These are phyloP conservation scores for Planococcus citri DNA, from an alignment of 1,140 invertebrate genomes.

Conservation along the genomic window DNA sequence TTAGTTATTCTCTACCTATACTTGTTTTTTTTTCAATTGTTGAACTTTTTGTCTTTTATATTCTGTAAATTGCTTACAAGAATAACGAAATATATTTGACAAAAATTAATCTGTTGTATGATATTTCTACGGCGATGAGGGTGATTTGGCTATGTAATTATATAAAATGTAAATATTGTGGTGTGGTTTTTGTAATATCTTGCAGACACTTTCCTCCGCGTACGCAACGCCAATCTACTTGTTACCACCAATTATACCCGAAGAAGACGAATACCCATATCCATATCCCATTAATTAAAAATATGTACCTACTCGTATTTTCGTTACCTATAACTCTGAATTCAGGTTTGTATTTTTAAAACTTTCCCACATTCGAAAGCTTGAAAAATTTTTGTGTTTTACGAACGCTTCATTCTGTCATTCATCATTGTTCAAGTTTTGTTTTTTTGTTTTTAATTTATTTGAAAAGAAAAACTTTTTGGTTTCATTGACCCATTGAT, in stretches of 20 bases:
- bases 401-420: not conserved
- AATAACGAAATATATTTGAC: not conserved
- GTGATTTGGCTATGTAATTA: too few species aligned
- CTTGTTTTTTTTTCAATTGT: not conserved
- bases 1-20: not conserved
- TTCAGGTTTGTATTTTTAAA: slow-evolving; percentile 4
- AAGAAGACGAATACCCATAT: not conserved
- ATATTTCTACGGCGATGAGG: not conserved
- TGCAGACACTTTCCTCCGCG: slow-evolving; percentile 6
- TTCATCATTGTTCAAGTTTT: too few species aligned
- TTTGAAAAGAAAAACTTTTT: too few species aligned
- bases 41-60: not conserved
- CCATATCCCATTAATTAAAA: not conserved
- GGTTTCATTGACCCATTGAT: not conserved
- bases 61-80: not conserved
- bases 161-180: slow-evolving; percentile 6
- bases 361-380: not conserved
- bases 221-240: not conserved
- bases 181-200: slow-evolving; percentile 16
- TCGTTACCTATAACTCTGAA: not conserved
- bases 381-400: not conserved
- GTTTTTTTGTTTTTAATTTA: too few species aligned
- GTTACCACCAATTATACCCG: not conserved
- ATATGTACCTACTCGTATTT: not conserved
- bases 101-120: not conserved